Evolutionary conservation across 2,797 vertebrate species (phyloP), one percentile per base, ranked within the genome.

Genomic region (Aeoliscus strigatus): DNA sequence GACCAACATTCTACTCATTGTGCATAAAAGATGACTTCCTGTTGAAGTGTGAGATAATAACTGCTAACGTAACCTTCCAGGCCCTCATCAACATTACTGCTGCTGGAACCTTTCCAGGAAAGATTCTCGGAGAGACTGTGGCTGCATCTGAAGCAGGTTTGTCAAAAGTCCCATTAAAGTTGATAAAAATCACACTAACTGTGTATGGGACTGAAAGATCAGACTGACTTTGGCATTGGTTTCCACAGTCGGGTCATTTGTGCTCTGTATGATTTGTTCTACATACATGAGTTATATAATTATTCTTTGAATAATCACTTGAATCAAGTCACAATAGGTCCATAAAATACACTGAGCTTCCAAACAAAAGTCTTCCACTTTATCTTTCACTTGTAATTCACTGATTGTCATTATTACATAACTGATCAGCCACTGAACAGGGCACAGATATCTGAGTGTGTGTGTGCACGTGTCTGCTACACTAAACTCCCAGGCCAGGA

Each of bases 401-500:
- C 12, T 64, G 67, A 81, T 79, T 78, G 75, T 77, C 68, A 39
- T 63, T 16, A 37, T 56, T 35, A 60, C 32, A 41, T 25, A 14
- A 52, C 31, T n/a, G 13, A 53, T 39, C 5, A 0, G 54, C n/a
- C n/a, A n/a, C n/a, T n/a, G n/a, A n/a, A n/a, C n/a, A n/a, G n/a
- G n/a, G n/a, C n/a, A 40, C 6, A 6, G 3, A 21, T 21, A 6
- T 21, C 3, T 23, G 35, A 4, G 39, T 16, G 39, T 13, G 14
- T 18, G 41, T 17, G 24, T 21, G n/a, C 27, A 14, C 40, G 27
- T 8, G 4, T 28, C 25, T 12, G 44, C 68, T 88, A 96, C 58
- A 94, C 87, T 0, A 92, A 82, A 60, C 91, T 95, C 4, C 93
- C 93, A 0, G 93, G 93, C 93, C 93, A 95, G 4, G 92, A 96